Base-by-base conservation (phyloP, 2,113 vertebrate genomes). In the Dendropsophus ebraccatus region DNA sequence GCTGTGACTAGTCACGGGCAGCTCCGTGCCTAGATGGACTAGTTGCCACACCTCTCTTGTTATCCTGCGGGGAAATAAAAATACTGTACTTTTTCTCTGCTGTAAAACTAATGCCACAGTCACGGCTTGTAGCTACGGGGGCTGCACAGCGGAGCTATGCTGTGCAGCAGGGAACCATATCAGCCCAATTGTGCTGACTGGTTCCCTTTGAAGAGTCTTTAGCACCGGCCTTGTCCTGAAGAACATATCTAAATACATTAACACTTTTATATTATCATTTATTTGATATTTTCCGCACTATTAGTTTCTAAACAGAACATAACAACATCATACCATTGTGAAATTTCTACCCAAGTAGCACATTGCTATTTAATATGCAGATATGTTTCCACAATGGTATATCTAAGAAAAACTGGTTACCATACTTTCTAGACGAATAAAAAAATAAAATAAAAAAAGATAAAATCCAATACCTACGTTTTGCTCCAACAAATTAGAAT, bases 401-500 rank as follows among this genome's bases (percentile, higher is more conserved):
- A 10, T 62, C 37, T 60, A 25, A 60, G 35, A 60, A 60, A 80
- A 60, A 21, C 54, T 25, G 35, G n/a, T 47, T 69, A 11, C 69
- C 81, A 21, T 75, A 41, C 35, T 45, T 41, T 73, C 50, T 58
- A 58, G 45, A 3, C 3, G 21, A 77, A 76, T 23, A 60, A 65
- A 60, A 75, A 56, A 67, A 56, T 41, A 45, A 76, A 65, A 74
- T 60, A 54, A 47, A 65, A 58, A 41, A 47, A 77, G 25, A 17
- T 52, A 28, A 77, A 84, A 62, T 62, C 23, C 32, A 62, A 62
- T 32, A 58, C 30, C 30, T 9, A 30, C 60, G 52, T 83, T 83
- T 58, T 74, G 21, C 70, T 45, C 52, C 52, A 62, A 65, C 56
- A 84, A 77, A 76, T 84, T 84, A 77, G 73, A 84, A 32, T 75